phyloP scores from a whole-genome alignment of 2,888 invertebrate genomes.

The Agonopterix alstromeriana region DNA sequence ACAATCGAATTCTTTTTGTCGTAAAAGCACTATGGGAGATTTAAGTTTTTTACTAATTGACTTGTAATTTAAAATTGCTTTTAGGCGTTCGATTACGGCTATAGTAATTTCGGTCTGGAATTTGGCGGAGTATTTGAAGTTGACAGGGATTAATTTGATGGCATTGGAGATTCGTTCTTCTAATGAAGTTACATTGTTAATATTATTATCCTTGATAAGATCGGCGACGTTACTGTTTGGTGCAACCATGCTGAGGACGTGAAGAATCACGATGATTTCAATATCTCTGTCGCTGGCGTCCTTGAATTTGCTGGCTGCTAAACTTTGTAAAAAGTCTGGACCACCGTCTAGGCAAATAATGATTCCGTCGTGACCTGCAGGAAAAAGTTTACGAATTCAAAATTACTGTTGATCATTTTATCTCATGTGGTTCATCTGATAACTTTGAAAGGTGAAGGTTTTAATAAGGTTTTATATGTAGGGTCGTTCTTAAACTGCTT shows the following conservation, averaged over 20 bases:
- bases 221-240: slow-evolving; percentile 47
- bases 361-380: slow-evolving; percentile 72
- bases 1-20: neutral
- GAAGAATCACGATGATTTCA: slow-evolving; percentile 75
- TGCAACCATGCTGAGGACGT: slow-evolving; percentile 67
- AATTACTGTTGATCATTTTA: neutral
- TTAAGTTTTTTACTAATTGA: neutral
- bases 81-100: slow-evolving; percentile 68
- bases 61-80: slow-evolving; percentile 15
- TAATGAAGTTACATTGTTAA: slow-evolving; percentile 72
- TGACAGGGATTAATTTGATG: slow-evolving; percentile 43
- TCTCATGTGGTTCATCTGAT: neutral
- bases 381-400: neutral
- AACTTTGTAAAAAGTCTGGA: slow-evolving; percentile 80
- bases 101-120: slow-evolving; percentile 36
- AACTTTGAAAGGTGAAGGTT: neutral
- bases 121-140: slow-evolving; percentile 46
- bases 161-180: slow-evolving; percentile 75
- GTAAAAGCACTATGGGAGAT: neutral
- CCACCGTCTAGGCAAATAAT: slow-evolving; percentile 89
- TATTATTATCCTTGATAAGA: slow-evolving; percentile 52
- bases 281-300: slow-evolving; percentile 59
- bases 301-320: slow-evolving; percentile 63
- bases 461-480: no score
- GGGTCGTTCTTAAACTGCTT: no score